These are phyloP conservation scores for Porites divaricata DNA, from an alignment of 92 coral and sea anemone genomes.

Conservation along the genomic window DNA sequence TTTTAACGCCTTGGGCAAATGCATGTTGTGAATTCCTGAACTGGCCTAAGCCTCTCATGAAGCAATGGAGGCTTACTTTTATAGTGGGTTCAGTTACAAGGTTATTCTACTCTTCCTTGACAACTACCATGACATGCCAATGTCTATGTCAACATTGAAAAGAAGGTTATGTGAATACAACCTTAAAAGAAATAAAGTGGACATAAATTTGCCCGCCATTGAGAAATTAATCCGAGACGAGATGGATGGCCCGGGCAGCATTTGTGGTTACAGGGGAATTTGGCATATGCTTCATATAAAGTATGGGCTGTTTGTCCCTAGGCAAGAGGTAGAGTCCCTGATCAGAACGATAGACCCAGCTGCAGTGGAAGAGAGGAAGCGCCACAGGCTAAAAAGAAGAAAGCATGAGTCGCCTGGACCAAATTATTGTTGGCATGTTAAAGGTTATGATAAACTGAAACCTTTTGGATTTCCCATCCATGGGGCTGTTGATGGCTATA, in stretches of 20 bases:
- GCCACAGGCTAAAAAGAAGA: conserved; percentile 54
- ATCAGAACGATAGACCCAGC: conserved; percentile 50
- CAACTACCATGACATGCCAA: too few relatives aligned
- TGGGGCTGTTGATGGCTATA: too few relatives aligned
- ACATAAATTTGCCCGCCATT: conserved; percentile 28
- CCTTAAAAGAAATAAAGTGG: conserved; percentile 26
- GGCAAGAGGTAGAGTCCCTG: conserved; percentile 37
- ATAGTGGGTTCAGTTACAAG: conserved; percentile 17
- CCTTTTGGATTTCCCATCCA: too few relatives aligned
- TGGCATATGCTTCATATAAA: conserved; percentile 58
- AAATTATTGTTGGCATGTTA: neutral
- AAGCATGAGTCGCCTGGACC: conserved; percentile 43
- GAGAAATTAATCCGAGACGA: conserved; percentile 37
- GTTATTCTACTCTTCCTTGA: conserved; percentile 2
- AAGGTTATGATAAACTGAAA: too few relatives aligned
- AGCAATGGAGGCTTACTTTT: conserved; percentile 32
- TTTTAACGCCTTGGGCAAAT: too few relatives aligned
- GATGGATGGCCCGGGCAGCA: conserved; percentile 47
- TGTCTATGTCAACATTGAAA: neutral
- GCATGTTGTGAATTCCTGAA: too few relatives aligned
- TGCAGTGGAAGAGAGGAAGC: conserved; percentile 44
- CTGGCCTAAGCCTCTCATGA: too few relatives aligned
- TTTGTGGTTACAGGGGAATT: conserved; percentile 60
- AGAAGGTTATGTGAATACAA: conserved; percentile 24
- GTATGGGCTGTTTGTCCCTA: conserved; percentile 54